A percentile compares a stretch with the other conserved stretches of the same genome.
phyloP scores from a whole-genome alignment of 1,140 invertebrate genomes.

The Sitodiplosis mosellana region DNA sequence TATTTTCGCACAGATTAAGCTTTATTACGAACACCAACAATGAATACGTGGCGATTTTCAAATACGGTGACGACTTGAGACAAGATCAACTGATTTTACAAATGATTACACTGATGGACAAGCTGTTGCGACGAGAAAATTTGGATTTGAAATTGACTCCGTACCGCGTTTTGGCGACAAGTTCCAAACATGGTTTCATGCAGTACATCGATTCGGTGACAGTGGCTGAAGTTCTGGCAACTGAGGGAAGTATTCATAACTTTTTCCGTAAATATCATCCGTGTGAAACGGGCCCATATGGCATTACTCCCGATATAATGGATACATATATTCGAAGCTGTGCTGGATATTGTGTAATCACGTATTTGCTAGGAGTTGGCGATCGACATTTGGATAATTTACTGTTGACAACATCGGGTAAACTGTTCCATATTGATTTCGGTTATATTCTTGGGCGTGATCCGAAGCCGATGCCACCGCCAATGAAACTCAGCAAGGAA shows the following conservation, averaged over 20 bases:
- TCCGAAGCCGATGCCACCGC: slow-evolving; percentile 93
- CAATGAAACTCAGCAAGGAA: slow-evolving; percentile 97
- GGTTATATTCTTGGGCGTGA: slow-evolving; percentile 96
- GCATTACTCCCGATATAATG: slow-evolving; percentile 86
- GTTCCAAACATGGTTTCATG: slow-evolving; percentile 89
- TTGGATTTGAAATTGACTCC: slow-evolving; percentile 90
- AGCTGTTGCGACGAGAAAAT: slow-evolving; percentile 80
- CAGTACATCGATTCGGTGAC: slow-evolving; percentile 92
- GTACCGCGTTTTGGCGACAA: slow-evolving; percentile 83
- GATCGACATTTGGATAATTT: slow-evolving; percentile 97
- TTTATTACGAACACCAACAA: slow-evolving; percentile 62
- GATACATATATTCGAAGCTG: slow-evolving; percentile 95
- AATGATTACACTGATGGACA: slow-evolving; percentile 98
- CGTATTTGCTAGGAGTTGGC: slow-evolving; percentile 92
- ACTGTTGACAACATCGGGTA: slow-evolving; percentile 71
- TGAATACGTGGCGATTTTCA: slow-evolving; percentile 95
- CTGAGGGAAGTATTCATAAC: slow-evolving; percentile 74
- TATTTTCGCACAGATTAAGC: slow-evolving; percentile 33
- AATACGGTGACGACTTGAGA: slow-evolving; percentile 94
- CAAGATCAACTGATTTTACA: slow-evolving; percentile 96
- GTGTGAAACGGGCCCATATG: slow-evolving; percentile 70
- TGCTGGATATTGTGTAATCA: slow-evolving; percentile 97
- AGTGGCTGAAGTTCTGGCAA: slow-evolving; percentile 76
- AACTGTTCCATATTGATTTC: slow-evolving; percentile 98
- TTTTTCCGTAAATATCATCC: slow-evolving; percentile 84